Evolutionary conservation across 2,797 vertebrate genomes (phyloP), one percentile per base, ranked within the genome.

Genomic region (Galagoides demidoff): DNA sequence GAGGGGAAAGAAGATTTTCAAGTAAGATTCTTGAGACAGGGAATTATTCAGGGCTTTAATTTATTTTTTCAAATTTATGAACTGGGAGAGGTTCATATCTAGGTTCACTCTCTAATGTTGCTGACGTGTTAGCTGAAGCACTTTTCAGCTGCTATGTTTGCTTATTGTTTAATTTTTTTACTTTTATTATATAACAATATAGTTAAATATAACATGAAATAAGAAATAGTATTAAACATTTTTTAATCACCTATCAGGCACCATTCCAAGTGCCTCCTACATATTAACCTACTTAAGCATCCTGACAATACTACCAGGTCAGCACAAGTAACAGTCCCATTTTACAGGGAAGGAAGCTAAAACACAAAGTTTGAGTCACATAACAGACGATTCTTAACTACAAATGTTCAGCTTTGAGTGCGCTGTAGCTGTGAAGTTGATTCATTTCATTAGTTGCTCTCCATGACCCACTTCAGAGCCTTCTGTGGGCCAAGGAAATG

Each of bases 171-270:
- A 52, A 64, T 34, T 89, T 71, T 88, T 88, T 86, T 27, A 93
- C 25, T 81, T 89, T 71, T 71, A 83, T 71, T 66, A 84, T n/a
- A 16, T 19, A 52, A 70, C 1, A 23, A 37, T 79, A 63, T 16
- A 66, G 63, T 23, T 45, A 70, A 90, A 83, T 19, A 52, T 27
- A 84, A 87, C 31, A 68, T 57, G 25, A 96, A 95, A n/a, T 81
- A 90, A 45, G 70, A 92, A 92, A 70, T 82, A 49, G 29, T 29
- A 91, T 0, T 76, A 76, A 70, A 93, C 57, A 84, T 74, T 79
- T 88, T 34, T 74, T 34, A 82, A 77, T 37, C 29, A 71, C 43
- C 61, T 71, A 27, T 37, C 43, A 70, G 71, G 82, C 19, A 64
- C 79, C 79, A 78, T 63, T 89, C 10, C 68, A 95, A 89, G 68